phyloP scores from a whole-genome alignment of 2,888 invertebrate genomes.

The Automeris io region DNA sequence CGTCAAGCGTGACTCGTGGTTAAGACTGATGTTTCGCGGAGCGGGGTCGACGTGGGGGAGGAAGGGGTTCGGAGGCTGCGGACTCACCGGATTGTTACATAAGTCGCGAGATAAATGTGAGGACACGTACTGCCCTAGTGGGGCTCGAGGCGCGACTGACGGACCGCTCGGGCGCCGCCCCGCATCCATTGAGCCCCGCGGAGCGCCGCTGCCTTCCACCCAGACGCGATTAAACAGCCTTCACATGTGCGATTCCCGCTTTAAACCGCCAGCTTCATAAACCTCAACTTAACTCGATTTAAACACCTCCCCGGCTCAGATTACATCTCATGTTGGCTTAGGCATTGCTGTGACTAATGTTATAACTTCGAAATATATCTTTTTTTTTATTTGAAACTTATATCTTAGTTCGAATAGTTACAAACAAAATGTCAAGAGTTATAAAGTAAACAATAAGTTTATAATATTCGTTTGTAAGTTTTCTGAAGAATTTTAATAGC shows the following conservation, averaged over 20 bases:
- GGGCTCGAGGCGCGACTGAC: slow-evolving; percentile 70
- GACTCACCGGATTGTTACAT: slow-evolving; percentile 74
- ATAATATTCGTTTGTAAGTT: background rate
- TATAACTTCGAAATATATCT: too few relatives aligned
- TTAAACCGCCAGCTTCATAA: slow-evolving; percentile 53
- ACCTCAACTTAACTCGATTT: slow-evolving; percentile 50
- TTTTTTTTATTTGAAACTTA: too few relatives aligned
- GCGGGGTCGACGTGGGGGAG: slow-evolving; percentile 45
- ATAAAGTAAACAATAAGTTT: background rate
- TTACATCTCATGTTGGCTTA: slow-evolving; percentile 24
- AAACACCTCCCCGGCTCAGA: slow-evolving; percentile 33
- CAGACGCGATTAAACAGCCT: slow-evolving; percentile 65
- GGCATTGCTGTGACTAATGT: background rate
- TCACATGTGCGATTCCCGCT: slow-evolving; percentile 52
- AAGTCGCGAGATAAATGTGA: slow-evolving; percentile 62
- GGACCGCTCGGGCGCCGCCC: slow-evolving; percentile 60
- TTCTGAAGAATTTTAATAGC: too few relatives aligned
- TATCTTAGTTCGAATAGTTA: too few relatives aligned
- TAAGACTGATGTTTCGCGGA: slow-evolving; percentile 22
- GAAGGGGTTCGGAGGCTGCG: slow-evolving; percentile 61
- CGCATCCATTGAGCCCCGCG: slow-evolving; percentile 58
- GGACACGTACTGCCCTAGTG: slow-evolving; percentile 67
- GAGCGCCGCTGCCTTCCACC: slow-evolving; percentile 44
- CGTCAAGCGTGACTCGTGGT: slow-evolving; percentile 25
- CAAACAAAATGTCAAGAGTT: too few relatives aligned